These are phyloP conservation scores for Choristoneura fumiferana DNA, from an alignment of 1,140 invertebrate species.

Conservation along the genomic window DNA sequence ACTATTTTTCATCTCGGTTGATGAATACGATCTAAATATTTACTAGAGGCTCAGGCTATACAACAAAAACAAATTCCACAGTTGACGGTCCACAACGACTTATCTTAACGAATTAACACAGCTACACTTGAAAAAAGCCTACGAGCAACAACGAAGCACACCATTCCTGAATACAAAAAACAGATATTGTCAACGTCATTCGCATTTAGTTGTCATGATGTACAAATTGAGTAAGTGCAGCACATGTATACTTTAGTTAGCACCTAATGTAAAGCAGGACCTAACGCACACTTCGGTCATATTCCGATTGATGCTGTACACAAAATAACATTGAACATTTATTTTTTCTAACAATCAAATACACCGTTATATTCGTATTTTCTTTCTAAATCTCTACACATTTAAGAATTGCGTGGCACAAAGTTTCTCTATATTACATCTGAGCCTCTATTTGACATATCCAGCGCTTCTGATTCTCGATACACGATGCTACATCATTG, in stretches of 20 bases:
- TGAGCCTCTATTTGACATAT: no score
- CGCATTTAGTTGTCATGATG: slow-evolving; percentile 55
- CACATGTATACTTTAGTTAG: slow-evolving; percentile 68
- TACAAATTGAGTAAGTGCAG: slow-evolving; percentile 64
- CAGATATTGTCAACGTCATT: slow-evolving; percentile 72
- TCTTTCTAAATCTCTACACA: slow-evolving; percentile 44
- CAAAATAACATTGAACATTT: slow-evolving; percentile 59
- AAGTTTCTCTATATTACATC: slow-evolving; percentile 9
- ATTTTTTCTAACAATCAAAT: slow-evolving; percentile 49
- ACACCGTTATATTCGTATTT: slow-evolving; percentile 30
- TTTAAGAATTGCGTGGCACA: slow-evolving; percentile 26
- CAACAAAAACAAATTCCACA: no score
- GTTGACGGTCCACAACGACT: no score
- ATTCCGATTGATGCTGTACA: slow-evolving; percentile 47
- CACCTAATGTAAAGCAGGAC: slow-evolving; percentile 71
- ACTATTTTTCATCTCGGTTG: no score
- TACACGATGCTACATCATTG: no score
- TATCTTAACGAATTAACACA: background rate
- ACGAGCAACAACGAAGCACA: slow-evolving; percentile 24
- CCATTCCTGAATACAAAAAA: slow-evolving; percentile 31
- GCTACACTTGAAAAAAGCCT: slow-evolving; percentile 25
- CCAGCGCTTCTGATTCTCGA: no score
- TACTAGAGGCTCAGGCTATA: no score
- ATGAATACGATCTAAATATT: no score
- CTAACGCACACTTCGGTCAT: slow-evolving; percentile 39